A percentile compares a stretch with the other conserved stretches of the same genome.
Conservation (phyloP, 2,888 invertebrate species). For the Dolomedes plantarius region DNA sequence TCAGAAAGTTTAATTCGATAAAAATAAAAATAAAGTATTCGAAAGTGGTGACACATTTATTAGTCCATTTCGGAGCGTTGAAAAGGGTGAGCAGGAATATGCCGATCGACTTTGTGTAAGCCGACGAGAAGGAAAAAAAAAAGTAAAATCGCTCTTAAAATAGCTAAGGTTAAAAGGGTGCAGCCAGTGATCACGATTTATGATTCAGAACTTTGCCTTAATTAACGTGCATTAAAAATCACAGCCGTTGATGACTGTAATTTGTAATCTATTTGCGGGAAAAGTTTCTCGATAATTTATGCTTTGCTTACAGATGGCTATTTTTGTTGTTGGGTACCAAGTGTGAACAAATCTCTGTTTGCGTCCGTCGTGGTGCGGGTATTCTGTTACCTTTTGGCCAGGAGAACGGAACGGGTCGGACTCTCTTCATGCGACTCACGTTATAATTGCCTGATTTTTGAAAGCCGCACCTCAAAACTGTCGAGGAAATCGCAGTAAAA, state of each 20-base stretch:
- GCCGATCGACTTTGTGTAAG: background rate
- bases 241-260: slow-evolving; percentile 12
- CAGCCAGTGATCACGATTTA: slow-evolving; percentile 2
- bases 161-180: slow-evolving; percentile 13
- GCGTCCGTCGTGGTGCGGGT: background rate
- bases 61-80: too few species aligned
- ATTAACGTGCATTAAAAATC: slow-evolving; percentile 7
- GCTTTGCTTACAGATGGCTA: background rate
- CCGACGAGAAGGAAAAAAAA: background rate
- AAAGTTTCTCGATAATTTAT: background rate
- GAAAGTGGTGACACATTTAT: too few species aligned
- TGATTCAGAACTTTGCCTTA: background rate
- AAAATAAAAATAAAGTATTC: too few species aligned
- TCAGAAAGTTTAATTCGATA: too few species aligned
- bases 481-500: slow-evolving; percentile 1
- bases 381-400: too few species aligned
- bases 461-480: slow-evolving; percentile 17
- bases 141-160: background rate
- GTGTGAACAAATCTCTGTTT: slow-evolving; percentile 10
- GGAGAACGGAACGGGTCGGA: background rate
- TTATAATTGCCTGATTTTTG: slow-evolving; percentile 17
- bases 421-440: background rate
- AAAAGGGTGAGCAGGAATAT: too few species aligned
- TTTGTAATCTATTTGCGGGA: slow-evolving; percentile 24
- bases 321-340: slow-evolving; percentile 2